Percentiles rank a stretch among this genome's conserved stretches.
These are phyloP conservation scores for Montipora foliosa DNA, from an alignment of 64 coral and sea anemone genomes.

Conservation along the genomic window DNA sequence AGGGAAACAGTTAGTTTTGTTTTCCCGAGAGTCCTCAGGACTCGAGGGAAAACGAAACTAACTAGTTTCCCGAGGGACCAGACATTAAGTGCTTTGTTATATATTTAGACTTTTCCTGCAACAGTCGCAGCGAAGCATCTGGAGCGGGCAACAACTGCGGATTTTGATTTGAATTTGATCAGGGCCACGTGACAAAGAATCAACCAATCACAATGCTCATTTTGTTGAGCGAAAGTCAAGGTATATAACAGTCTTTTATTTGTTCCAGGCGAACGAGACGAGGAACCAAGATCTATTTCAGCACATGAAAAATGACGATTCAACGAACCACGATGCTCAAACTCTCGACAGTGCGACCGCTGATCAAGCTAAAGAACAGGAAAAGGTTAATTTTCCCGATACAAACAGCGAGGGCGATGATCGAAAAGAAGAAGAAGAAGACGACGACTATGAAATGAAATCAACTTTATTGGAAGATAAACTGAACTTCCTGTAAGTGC, in stretches of 20 bases:
- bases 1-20: too few relatives aligned
- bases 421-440: conserved; percentile 54
- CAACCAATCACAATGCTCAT: too few relatives aligned
- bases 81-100: too few relatives aligned
- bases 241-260: background rate
- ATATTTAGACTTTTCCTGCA: too few relatives aligned
- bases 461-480: conserved; percentile 50
- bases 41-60: too few relatives aligned
- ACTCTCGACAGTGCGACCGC: conserved; percentile 96
- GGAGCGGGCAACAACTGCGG: too few relatives aligned
- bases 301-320: conserved; percentile 74
- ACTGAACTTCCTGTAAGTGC: conserved; percentile 68
- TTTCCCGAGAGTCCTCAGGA: too few relatives aligned
- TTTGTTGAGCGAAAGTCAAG: too few relatives aligned
- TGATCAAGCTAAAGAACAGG: conserved; percentile 90
- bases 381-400: conserved; percentile 69
- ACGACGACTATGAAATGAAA: conserved; percentile 64
- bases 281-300: conserved; percentile 85
- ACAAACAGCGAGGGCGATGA: conserved; percentile 59
- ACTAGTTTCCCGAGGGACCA: too few relatives aligned
- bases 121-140: too few relatives aligned
- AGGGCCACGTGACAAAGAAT: too few relatives aligned
- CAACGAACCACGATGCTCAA: conserved; percentile 76
- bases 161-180: too few relatives aligned
- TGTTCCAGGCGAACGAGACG: conserved; percentile 49